Conservation (phyloP, 2,797 vertebrate species). For the Heteromormyrus szaboi region DNA sequence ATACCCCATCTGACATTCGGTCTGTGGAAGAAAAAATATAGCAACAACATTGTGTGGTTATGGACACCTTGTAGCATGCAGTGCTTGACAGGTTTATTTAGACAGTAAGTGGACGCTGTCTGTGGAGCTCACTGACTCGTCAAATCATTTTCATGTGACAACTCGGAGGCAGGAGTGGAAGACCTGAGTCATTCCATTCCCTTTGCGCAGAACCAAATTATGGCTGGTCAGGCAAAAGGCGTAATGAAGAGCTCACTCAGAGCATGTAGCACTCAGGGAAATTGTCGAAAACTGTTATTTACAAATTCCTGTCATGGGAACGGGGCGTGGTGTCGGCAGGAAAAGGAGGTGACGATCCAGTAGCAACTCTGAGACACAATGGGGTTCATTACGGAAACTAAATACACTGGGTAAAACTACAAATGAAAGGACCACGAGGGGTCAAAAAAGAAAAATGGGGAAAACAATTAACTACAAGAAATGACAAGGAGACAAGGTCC, state of each 20-base stretch:
- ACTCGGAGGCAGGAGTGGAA: neutral
- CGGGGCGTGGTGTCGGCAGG: neutral
- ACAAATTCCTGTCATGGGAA: neutral
- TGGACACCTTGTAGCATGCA: neutral
- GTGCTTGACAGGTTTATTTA: neutral
- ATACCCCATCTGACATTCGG: neutral
- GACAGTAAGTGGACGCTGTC: neutral
- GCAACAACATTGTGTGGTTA: neutral
- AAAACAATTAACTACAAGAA: neutral
- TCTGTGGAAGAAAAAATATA: neutral
- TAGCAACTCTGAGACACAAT: neutral
- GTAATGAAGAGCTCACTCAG: neutral
- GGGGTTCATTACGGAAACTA: neutral
- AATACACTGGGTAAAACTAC: neutral
- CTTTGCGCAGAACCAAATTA: neutral
- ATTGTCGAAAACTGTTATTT: neutral
- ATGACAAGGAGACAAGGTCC: neutral
- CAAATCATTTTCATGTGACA: neutral
- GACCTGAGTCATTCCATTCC: neutral
- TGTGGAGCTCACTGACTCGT: neutral
- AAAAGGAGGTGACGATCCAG: neutral
- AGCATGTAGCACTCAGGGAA: neutral
- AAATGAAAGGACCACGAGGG: neutral
- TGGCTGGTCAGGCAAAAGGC: neutral
- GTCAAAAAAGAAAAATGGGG: neutral